Percentiles rank a stretch among this genome's conserved stretches.
Conservation (phyloP, 2,888 invertebrate genomes). For the Caenorhabditis sinica region DNA sequence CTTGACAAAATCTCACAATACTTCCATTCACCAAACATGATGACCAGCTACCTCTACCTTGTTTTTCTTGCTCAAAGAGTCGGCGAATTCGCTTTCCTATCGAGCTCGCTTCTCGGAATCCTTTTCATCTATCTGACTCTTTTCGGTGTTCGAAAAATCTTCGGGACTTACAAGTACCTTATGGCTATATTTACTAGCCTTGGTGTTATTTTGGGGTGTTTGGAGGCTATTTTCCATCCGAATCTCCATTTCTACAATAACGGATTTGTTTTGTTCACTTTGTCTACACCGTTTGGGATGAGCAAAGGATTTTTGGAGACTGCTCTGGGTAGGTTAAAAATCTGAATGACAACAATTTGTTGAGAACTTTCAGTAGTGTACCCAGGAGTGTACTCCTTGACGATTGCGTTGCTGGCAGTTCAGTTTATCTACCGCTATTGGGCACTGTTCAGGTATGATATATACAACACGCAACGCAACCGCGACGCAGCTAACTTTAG, state of each 20-base stretch:
- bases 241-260: constrained; percentile 26
- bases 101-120: neutral
- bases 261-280: constrained; percentile 2
- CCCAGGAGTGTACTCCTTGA: neutral
- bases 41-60: constrained; percentile 14
- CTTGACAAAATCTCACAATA: neutral
- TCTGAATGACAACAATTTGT: neutral
- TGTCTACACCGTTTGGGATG: neutral
- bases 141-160: constrained; percentile 12
- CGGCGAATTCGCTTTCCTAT: neutral
- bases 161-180: constrained; percentile 20
- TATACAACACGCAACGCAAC: too few relatives aligned
- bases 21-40: neutral
- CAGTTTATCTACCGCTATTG: constrained; percentile 21
- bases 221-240: neutral
- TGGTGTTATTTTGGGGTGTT: neutral
- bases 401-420: neutral
- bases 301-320: neutral
- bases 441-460: neutral
- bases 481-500: too few relatives aligned
- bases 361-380: neutral
- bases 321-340: neutral
- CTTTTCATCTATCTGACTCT: neutral
- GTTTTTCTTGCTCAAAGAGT: neutral
- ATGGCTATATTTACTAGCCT: neutral